These are phyloP conservation scores for Drosophila borealis DNA, from an alignment of 2,888 invertebrate genomes.

Conservation along the genomic window DNA sequence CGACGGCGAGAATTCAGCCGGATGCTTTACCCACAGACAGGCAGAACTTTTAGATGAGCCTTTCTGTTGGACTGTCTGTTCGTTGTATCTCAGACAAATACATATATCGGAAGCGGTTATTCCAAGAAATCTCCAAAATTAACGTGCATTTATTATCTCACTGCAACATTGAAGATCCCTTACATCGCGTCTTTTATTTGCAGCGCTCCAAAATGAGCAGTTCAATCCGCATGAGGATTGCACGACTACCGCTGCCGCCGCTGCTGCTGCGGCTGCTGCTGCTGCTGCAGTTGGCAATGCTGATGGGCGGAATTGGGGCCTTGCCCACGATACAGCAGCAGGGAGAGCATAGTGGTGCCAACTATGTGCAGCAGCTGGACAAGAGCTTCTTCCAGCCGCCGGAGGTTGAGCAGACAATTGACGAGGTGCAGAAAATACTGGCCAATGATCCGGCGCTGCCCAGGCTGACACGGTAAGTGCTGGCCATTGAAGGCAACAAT, in stretches of 20 bases:
- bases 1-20: no score
- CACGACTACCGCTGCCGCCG: neutral
- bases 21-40: no score
- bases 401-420: conserved; percentile 83
- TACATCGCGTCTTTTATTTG: neutral
- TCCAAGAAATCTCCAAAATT: no score
- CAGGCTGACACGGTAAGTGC: conserved; percentile 82
- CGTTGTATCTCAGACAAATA: no score
- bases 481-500: neutral
- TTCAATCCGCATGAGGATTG: conserved; percentile 3
- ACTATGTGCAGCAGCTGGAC: conserved; percentile 71
- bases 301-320: conserved; percentile 23
- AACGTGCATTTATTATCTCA: no score
- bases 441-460: conserved; percentile 83
- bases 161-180: no score
- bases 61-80: no score
- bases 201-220: conserved; percentile 33
- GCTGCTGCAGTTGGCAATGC: conserved; percentile 32
- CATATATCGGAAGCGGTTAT: neutral
- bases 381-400: conserved; percentile 73
- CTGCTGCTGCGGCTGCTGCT: conserved; percentile 43
- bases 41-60: no score
- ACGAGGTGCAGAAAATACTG: conserved; percentile 84
- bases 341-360: conserved; percentile 23
- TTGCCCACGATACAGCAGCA: conserved; percentile 66